phyloP scores from a whole-genome alignment of 1,140 invertebrate species.

The Diploscapter pachys region DNA sequence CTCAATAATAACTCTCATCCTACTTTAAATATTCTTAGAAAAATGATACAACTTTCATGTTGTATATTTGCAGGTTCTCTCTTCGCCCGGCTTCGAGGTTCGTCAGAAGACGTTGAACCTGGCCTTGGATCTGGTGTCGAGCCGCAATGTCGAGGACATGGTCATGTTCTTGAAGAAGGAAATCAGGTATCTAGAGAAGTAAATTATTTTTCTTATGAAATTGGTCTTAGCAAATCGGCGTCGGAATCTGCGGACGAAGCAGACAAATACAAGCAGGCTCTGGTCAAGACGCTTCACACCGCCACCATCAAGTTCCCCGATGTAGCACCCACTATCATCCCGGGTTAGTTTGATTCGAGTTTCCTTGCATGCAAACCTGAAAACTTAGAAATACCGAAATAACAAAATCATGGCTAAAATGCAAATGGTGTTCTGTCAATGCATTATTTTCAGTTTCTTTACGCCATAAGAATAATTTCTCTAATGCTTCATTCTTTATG shows the following conservation, averaged over 20 bases:
- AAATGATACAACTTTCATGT: background rate
- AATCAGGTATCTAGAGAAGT: background rate
- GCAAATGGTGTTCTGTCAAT: no score
- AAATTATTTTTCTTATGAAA: constrained; percentile 25
- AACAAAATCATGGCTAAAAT: no score
- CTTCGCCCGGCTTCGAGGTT: constrained; percentile 61
- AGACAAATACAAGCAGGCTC: constrained; percentile 87
- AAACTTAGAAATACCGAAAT: no score
- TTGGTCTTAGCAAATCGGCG: constrained; percentile 82
- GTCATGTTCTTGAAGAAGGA: constrained; percentile 55
- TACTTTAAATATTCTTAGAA: no score
- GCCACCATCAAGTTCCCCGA: constrained; percentile 97
- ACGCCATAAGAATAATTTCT: no score
- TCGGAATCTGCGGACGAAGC: constrained; percentile 81
- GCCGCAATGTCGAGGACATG: constrained; percentile 85
- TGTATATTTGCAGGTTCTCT: constrained; percentile 13
- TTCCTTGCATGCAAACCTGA: no score
- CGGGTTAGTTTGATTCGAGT: constrained; percentile 52
- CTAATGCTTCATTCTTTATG: no score
- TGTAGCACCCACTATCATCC: constrained; percentile 86
- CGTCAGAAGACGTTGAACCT: constrained; percentile 76
- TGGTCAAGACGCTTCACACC: constrained; percentile 88
- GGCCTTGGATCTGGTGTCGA: constrained; percentile 86
- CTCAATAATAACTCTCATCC: no score
- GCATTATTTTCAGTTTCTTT: no score